Conservation (phyloP, 2,888 invertebrate genomes). For the Agrotis ipsilon region DNA sequence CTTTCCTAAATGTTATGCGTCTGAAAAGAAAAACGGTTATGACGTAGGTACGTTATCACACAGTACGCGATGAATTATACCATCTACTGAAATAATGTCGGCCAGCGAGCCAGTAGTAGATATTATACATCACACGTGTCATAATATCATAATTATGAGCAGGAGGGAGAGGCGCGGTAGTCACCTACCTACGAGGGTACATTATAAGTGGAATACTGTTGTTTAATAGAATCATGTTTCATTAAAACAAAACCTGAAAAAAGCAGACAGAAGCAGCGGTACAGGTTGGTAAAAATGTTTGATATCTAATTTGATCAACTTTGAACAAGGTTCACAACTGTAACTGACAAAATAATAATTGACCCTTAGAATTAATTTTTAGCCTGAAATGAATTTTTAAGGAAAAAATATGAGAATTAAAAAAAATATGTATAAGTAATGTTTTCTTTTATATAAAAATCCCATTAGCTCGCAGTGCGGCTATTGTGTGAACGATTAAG, state of each 20-base stretch:
- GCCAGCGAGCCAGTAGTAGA: slow-evolving; percentile 2
- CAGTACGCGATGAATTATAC: slow-evolving; percentile 54
- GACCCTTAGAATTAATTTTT: background rate
- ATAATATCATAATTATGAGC: background rate
- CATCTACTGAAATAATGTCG: slow-evolving; percentile 49
- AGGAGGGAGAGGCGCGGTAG: too few relatives aligned
- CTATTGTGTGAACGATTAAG: slow-evolving; percentile 52
- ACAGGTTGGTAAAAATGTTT: slow-evolving; percentile 5
- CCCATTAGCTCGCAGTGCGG: slow-evolving; percentile 45
- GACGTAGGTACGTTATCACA: slow-evolving; percentile 53
- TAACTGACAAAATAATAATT: slow-evolving; percentile 18
- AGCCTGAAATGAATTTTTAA: background rate
- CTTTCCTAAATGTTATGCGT: slow-evolving; percentile 68
- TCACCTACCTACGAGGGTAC: background rate
- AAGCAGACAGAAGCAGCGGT: background rate
- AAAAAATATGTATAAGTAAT: background rate
- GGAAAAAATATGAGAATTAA: background rate
- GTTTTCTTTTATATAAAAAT: slow-evolving; percentile 7
- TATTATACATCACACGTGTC: slow-evolving; percentile 1
- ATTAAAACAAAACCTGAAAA: slow-evolving; percentile 4
- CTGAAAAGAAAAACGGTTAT: slow-evolving; percentile 66
- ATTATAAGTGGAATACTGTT: slow-evolving; percentile 7
- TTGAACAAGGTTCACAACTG: slow-evolving; percentile 9
- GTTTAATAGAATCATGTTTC: background rate
- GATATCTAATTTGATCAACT: slow-evolving; percentile 21